These are phyloP conservation scores for Timema cristinae DNA, from an alignment of 2,888 invertebrate genomes.

Conservation along the genomic window DNA sequence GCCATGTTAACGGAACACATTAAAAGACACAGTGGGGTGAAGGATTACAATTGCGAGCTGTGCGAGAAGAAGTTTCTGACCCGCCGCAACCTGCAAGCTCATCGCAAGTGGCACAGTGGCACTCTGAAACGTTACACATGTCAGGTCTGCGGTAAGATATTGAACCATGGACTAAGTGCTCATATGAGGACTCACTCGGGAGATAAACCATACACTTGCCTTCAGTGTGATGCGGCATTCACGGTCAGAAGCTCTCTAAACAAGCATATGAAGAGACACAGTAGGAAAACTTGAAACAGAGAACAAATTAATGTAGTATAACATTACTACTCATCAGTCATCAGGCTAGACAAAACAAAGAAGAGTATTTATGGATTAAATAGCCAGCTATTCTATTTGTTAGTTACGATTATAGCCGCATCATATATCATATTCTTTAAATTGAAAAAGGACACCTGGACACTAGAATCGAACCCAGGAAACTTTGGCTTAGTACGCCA, in stretches of 20 bases:
- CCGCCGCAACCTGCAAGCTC: conserved; percentile 25
- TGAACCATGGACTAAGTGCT: conserved; percentile 29
- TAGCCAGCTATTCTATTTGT: background rate
- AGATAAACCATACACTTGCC: conserved; percentile 30
- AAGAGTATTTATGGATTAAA: background rate
- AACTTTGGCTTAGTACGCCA: no score
- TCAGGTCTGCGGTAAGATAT: conserved; percentile 28
- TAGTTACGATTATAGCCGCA: no score
- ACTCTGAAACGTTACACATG: conserved; percentile 28
- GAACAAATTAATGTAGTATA: no score
- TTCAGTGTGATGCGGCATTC: conserved; percentile 28
- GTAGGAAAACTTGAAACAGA: conserved; percentile 13
- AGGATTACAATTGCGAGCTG: conserved; percentile 27
- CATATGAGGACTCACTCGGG: conserved; percentile 33
- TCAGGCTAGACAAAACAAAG: no score
- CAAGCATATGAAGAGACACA: conserved; percentile 30
- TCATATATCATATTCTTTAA: no score
- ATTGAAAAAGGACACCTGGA: no score
- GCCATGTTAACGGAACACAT: conserved; percentile 27
- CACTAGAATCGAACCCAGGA: background rate
- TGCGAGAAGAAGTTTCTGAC: conserved; percentile 30
- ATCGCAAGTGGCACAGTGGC: conserved; percentile 28
- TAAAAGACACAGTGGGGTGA: conserved; percentile 27
- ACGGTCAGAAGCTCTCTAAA: conserved; percentile 32
- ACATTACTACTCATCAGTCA: no score